Evolutionary conservation across 2,113 vertebrate species (phyloP), one percentile per base, ranked within the genome.

Genomic region (Thoracochromis brauschi): DNA sequence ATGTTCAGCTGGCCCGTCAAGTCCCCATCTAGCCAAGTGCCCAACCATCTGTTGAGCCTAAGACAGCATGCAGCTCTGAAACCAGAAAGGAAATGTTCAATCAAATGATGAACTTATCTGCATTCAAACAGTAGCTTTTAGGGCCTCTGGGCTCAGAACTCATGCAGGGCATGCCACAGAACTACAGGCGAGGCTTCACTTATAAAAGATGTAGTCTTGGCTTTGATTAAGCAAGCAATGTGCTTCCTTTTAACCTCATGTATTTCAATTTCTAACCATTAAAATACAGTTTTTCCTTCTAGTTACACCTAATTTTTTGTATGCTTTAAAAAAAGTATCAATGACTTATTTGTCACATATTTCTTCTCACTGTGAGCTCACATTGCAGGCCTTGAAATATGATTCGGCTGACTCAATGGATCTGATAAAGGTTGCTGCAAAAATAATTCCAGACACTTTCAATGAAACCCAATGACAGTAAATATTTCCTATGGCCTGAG

Each of bases 1-100:
- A 82, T 86, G 88, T 93, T 92, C 91, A 88, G 91, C 91, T 90
- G 92, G 87, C 33, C 82, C 75, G 87, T 93, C 93, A 87, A 89
- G 90, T 88, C 84, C 42, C 87, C 85, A 87, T 90, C 82, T 85
- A 89, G 89, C 87, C 88, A 88, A 93, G 88, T 85, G 88, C 81
- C 79, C 87, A 83, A 54, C 92, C 89, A 90, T 94, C 93, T 93
- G 93, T 88, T 92, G 91, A 94, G 83, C 87, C 81, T 86, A 87
- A 91, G 85, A 91, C 82, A 31, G 92, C 89, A 90, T 91, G 93
- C 90, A 89, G 88, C 91, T 92, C 75, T 83, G 85, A 75, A 63
- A 86, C 65, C 26, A 40, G 21, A 51, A 33, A 79, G 82, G 57
- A 92, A 89, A 88, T 82, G 63, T 90, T 88, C 49, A 54, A 53